These are phyloP conservation scores for Brotula barbata DNA, from an alignment of 2,797 vertebrate species.

Conservation along the genomic window DNA sequence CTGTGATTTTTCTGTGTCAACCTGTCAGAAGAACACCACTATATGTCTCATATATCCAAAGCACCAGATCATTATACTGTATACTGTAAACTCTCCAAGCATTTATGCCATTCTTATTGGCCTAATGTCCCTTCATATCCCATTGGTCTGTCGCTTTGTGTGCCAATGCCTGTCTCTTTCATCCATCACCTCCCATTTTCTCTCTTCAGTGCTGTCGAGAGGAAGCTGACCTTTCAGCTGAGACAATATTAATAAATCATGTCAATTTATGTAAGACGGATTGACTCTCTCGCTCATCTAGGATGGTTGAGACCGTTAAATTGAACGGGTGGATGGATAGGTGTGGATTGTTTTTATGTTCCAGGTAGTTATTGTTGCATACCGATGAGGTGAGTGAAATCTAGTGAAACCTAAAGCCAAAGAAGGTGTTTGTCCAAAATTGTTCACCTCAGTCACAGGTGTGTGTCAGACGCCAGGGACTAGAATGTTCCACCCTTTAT, in stretches of 20 bases:
- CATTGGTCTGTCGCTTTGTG: constrained; percentile 47
- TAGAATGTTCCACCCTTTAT: too few species aligned
- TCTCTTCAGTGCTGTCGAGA: constrained; percentile 83
- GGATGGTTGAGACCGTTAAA: constrained; percentile 14
- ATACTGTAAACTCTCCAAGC: constrained; percentile 7
- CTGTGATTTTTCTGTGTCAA: too few species aligned
- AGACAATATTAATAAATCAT: constrained; percentile 87
- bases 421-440: too few species aligned
- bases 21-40: too few species aligned
- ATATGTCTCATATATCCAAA: constrained; percentile 2
- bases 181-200: constrained; percentile 88
- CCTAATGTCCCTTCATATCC: constrained; percentile 28
- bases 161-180: constrained; percentile 56
- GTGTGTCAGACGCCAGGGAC: too few species aligned
- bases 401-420: too few species aligned
- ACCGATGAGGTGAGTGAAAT: too few species aligned
- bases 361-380: too few species aligned
- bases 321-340: too few species aligned
- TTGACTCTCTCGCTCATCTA: constrained; percentile 35
- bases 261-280: constrained; percentile 29
- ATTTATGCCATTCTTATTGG: constrained; percentile 36
- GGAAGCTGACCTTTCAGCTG: constrained; percentile 90
- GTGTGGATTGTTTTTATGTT: too few species aligned
- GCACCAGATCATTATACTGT: not conserved
- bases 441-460: too few species aligned